These are phyloP conservation scores for Paratilapia polleni DNA, from an alignment of 2,113 vertebrate genomes.

Conservation along the genomic window DNA sequence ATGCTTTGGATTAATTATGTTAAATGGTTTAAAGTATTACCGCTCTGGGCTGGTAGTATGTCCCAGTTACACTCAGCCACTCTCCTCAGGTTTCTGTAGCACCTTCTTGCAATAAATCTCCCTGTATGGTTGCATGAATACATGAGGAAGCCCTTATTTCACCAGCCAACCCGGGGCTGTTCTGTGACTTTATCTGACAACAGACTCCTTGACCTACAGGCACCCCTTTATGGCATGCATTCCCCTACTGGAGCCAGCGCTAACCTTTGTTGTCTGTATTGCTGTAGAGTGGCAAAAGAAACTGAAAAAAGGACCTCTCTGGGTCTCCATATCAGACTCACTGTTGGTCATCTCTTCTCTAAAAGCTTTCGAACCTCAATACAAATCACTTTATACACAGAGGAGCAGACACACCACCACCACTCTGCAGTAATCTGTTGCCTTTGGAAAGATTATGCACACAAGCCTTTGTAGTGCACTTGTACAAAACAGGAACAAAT, in stretches of 20 bases:
- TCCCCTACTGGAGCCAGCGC: slow-evolving; percentile 46
- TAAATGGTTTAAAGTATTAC: slow-evolving; percentile 8
- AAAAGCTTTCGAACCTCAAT: slow-evolving; percentile 42
- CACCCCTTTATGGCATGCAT: slow-evolving; percentile 54
- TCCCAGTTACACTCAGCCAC: slow-evolving; percentile 26
- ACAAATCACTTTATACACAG: slow-evolving; percentile 39
- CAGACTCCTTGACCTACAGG: slow-evolving; percentile 68
- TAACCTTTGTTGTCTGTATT: slow-evolving; percentile 23
- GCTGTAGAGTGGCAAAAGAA: slow-evolving; percentile 12
- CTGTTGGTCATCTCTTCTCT: slow-evolving; percentile 23
- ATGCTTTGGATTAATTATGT: slow-evolving; percentile 7
- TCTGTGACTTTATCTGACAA: slow-evolving; percentile 73
- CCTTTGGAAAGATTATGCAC: slow-evolving; percentile 55
- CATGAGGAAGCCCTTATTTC: slow-evolving; percentile 47
- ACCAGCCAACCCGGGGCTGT: slow-evolving; percentile 43
- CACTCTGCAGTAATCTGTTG: slow-evolving; percentile 57
- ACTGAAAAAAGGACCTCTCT: slow-evolving; percentile 17
- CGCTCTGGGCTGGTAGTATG: neutral
- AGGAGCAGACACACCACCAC: slow-evolving; percentile 17
- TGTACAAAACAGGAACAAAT: slow-evolving; percentile 59
- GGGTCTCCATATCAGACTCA: slow-evolving; percentile 3
- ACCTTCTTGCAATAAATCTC: slow-evolving; percentile 56
- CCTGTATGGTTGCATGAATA: slow-evolving; percentile 37
- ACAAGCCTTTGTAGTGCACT: slow-evolving; percentile 58
- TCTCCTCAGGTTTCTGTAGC: slow-evolving; percentile 27